Evolutionary conservation across 2,888 invertebrate species (phyloP), one percentile per base, ranked within the genome.

Genomic region (Petrophora chlorosata): DNA sequence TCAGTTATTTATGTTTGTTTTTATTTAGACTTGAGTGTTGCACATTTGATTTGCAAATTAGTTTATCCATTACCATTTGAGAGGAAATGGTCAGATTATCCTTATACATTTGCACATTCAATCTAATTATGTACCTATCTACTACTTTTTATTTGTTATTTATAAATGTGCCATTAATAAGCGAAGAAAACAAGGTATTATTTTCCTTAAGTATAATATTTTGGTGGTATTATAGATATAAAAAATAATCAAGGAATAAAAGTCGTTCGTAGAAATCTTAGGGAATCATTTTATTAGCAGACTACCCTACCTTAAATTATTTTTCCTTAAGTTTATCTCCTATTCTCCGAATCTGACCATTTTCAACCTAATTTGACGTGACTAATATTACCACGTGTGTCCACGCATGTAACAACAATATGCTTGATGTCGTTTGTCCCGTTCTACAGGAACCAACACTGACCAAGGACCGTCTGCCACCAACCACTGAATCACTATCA

Each of bases 391-490:
- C 56, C 81, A 81, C 82, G 80, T 82, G 84, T 85, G 82, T 76
- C 63, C 80, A 80, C 79, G 89, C 88, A 81, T 79, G 83, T 84
- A 85, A 86, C 82, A 76, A 66, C 67, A 59, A 71, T 63, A 65
- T 63, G 89, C 89, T 89, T 86, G 85, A 84, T 82, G 83, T 82
- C 61, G 76, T 86, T 73, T 88, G 84, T 88, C 80, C 81, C 76
- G 58, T 79, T 85, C 81, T 73, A 68, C 89, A 90, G 90, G 90
- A 83, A 89, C 85, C 88, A 90, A 82, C 83, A 81, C 76, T 63
- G 90, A 89, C 47, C 82, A 82, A 72, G 87, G 87, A 71, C 82
- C 87, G 79, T 81, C 89, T 74, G 39, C 42, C 38, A 73, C 76
- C 61, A 78, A 79, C 78, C 80, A 87, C 77, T 88, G 80, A 86